Conservation (phyloP, 2,888 invertebrate genomes). For the Mellilla xanthometata region DNA sequence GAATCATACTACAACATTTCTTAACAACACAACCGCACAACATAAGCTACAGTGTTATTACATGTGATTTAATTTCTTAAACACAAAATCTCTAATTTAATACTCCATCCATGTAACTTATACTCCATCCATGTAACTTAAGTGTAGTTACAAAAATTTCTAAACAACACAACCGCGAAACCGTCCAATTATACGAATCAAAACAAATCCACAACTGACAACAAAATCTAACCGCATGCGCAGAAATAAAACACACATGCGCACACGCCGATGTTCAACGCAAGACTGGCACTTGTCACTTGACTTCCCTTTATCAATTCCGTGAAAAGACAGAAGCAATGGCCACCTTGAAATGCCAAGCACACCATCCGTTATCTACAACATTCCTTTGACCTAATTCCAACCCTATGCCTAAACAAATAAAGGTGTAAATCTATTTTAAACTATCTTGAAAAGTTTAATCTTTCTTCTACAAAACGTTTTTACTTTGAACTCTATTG, state of each 20-base stretch:
- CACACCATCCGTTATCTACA: constrained; percentile 53
- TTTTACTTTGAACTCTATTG: not conserved
- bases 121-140: no score
- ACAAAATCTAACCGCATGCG: no score
- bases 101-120: no score
- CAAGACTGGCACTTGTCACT: constrained; percentile 44
- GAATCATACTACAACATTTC: no score
- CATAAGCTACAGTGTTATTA: no score
- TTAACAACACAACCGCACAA: no score
- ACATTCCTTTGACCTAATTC: constrained; percentile 43
- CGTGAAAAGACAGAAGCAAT: constrained; percentile 30
- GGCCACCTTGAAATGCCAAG: constrained; percentile 22
- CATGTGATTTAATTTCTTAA: no score
- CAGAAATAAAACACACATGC: constrained; percentile 33
- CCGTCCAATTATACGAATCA: no score
- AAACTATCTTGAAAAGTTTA: constrained; percentile 16
- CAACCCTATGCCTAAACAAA: constrained; percentile 22
- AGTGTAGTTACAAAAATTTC: no score
- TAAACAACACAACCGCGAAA: no score
- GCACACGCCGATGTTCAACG: constrained; percentile 39
- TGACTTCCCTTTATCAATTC: constrained; percentile 30
- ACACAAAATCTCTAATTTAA: no score
- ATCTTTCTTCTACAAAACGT: not conserved
- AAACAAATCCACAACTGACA: no score
- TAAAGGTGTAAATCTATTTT: constrained; percentile 20